Conservation (phyloP, 2,797 vertebrate species). For the Poecilia wingei region DNA sequence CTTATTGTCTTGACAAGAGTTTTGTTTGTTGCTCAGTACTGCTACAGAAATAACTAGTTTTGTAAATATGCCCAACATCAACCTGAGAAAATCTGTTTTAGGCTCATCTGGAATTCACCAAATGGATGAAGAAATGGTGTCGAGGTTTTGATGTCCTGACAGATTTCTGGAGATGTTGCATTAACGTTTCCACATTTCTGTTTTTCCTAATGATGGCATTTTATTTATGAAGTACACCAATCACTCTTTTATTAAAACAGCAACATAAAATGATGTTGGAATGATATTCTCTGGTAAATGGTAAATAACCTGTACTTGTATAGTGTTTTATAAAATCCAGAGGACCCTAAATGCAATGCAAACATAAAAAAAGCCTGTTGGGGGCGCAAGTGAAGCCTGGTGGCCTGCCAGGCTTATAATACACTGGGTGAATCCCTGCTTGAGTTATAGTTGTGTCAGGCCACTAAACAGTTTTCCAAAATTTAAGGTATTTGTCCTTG, state of each 20-base stretch:
- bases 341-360: too few relatives aligned
- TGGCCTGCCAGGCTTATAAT: too few relatives aligned
- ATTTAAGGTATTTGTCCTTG: background rate
- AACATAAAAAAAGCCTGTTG: too few relatives aligned
- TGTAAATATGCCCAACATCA: slow-evolving; percentile 53
- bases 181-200: background rate
- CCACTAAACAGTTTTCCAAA: background rate
- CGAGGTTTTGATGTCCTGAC: background rate
- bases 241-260: background rate
- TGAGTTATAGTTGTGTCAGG: background rate
- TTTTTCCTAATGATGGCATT: background rate
- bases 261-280: background rate
- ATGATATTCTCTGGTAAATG: background rate
- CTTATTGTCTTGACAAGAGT: background rate
- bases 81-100: slow-evolving; percentile 63
- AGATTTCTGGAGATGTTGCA: background rate
- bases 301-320: too few relatives aligned
- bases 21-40: slow-evolving; percentile 7
- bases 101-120: slow-evolving; percentile 25
- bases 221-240: background rate
- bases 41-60: slow-evolving; percentile 24
- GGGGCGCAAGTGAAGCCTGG: too few relatives aligned
- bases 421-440: too few relatives aligned
- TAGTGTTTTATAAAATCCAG: too few relatives aligned
- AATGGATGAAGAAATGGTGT: slow-evolving; percentile 15